Evolutionary conservation across 2,797 vertebrate genomes (phyloP).

Genomic region (Cetoscarus ocellatus): DNA sequence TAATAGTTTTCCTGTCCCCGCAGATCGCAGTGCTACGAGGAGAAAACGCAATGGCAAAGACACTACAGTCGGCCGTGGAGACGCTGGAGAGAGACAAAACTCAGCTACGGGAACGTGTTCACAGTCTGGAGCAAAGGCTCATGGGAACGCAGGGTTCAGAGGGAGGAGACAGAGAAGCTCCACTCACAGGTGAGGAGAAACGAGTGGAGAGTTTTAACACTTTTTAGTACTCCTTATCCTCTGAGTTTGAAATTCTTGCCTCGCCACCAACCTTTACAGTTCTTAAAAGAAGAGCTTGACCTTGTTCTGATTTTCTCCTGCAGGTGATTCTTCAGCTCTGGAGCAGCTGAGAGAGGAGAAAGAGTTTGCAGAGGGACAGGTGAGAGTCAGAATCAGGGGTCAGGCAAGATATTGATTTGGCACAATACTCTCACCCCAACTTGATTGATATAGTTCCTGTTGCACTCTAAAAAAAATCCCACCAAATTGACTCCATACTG

Average conservation of each 20-base stretch:
- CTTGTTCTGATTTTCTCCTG: slow-evolving; percentile 11
- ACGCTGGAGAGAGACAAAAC: slow-evolving; percentile 92
- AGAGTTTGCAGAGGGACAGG: slow-evolving; percentile 93
- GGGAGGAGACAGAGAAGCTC: slow-evolving; percentile 64
- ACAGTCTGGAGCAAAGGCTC: slow-evolving; percentile 91
- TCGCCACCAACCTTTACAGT: fast-evolving
- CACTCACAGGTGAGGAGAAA: slow-evolving; percentile 83
- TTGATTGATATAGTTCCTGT: too few species aligned
- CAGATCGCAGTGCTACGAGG: slow-evolving; percentile 92
- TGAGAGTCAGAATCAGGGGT: slow-evolving; percentile 52
- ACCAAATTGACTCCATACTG: too few species aligned
- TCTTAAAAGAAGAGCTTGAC: not conserved
- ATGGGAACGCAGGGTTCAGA: slow-evolving; percentile 82
- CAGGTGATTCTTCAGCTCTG: slow-evolving; percentile 85
- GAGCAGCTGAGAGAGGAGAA: slow-evolving; percentile 90
- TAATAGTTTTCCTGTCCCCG: not conserved
- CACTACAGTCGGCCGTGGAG: slow-evolving; percentile 90
- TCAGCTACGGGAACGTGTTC: slow-evolving; percentile 91
- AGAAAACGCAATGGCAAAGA: slow-evolving; percentile 92
- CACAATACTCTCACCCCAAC: too few species aligned
- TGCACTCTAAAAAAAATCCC: too few species aligned
- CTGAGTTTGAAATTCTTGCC: too few species aligned
- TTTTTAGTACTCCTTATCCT: too few species aligned
- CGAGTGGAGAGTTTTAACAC: not conserved
- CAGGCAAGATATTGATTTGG: too few species aligned